Percentiles rank a stretch among this genome's conserved stretches.
These are phyloP conservation scores for Alexandromys fortis DNA, from an alignment of 2,113 vertebrate species.

Conservation along the genomic window DNA sequence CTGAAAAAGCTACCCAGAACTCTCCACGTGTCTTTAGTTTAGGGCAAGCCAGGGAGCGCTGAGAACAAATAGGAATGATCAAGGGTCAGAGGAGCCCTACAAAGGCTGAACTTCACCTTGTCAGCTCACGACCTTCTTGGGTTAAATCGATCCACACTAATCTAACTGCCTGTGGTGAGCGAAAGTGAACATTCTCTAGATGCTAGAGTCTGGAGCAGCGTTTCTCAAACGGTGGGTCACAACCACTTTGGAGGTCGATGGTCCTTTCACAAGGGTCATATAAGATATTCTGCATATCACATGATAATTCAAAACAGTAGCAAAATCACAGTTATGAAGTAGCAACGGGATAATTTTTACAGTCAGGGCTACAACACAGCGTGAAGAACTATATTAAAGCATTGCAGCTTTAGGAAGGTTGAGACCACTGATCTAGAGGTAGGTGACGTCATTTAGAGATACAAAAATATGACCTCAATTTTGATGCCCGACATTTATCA, in stretches of 20 bases:
- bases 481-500: background rate
- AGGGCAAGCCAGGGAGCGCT: background rate
- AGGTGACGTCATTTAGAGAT: background rate
- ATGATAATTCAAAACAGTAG: background rate
- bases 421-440: background rate
- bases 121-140: background rate
- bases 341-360: background rate
- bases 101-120: background rate
- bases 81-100: background rate
- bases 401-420: background rate
- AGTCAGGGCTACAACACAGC: background rate
- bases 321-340: background rate
- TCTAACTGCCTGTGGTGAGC: background rate
- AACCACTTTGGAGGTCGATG: background rate
- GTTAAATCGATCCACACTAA: background rate
- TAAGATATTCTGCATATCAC: background rate
- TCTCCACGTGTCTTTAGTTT: fast-evolving
- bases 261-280: background rate
- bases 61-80: background rate
- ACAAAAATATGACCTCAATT: background rate
- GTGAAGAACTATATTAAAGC: background rate
- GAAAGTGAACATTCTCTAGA: background rate
- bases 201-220: background rate
- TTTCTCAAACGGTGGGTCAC: background rate
- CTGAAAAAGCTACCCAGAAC: background rate